Evolutionary conservation across 2,888 invertebrate genomes (phyloP), one percentile per base, ranked within the genome.

Genomic region (Hyppa rectilinea): DNA sequence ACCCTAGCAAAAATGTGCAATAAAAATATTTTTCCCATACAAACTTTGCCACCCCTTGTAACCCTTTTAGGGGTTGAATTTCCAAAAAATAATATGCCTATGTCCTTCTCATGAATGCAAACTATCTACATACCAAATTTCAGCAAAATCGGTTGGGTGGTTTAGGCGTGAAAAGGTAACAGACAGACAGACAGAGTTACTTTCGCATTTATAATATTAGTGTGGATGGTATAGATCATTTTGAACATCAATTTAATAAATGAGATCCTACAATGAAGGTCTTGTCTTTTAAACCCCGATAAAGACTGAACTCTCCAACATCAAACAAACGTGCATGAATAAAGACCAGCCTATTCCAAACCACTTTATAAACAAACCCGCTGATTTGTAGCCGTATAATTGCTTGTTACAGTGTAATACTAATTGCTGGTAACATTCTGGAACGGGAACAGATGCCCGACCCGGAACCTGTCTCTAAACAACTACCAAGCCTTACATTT

Each of bases 391-490:
- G 31, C 14, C 14, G 31, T 70, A 26, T 59, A 64, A 66, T 78
- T 49, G 55, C 62, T 50, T 58, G 55, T 40, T 78, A 80, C 69
- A 66, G 60, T 60, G 62, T 70, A 66, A 63, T 47, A 66, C 59
- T 75, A 75, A 70, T 80, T 66, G 62, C 34, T 34, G 23, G 29
- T 53, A 75, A 68, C 69, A 50, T 69, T 65, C 23, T 69, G 63
- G 10, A 52, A 71, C 43, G 55, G 52, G 71, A 79, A 66, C 65
- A 75, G 52, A 55, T 47, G 9, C 36, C 49, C 14, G 55, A 52
- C 52, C 69, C 80, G 70, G 71, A 80, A 78, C 59, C 70, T 71
- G 50, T 53, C 50, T 65, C 34, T 26, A 20, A 64, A 71, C 29
- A 38, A 76, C 49, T 59, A 55, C 20, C 62, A 56, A 63, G 50